phyloP scores from a whole-genome alignment of 2,888 invertebrate species.

The Yponomeuta malinellus region DNA sequence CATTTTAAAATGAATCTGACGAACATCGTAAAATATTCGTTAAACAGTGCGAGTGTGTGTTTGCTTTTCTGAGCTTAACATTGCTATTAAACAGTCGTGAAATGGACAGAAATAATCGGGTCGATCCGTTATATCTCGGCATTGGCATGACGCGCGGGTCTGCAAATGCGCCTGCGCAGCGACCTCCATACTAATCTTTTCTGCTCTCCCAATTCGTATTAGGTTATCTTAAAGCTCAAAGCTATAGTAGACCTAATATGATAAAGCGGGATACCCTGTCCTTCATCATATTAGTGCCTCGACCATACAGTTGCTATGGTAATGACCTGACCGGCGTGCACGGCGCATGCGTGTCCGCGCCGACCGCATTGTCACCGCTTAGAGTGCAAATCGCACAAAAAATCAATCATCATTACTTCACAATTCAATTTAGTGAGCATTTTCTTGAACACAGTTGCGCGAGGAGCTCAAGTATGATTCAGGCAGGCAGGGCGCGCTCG shows the following conservation, averaged over 20 bases:
- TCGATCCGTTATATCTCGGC: constrained; percentile 68
- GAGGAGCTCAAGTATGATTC: not conserved
- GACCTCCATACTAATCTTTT: not conserved
- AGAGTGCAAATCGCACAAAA: constrained; percentile 12
- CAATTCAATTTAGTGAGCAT: constrained; percentile 9
- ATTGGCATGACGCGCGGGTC: constrained; percentile 68
- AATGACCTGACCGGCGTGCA: constrained; percentile 2
- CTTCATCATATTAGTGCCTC: too few relatives aligned
- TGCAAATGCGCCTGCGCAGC: constrained; percentile 25
- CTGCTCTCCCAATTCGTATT: constrained; percentile 2
- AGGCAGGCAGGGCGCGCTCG: not conserved
- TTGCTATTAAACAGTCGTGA: constrained; percentile 76
- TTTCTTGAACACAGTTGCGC: not conserved
- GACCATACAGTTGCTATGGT: constrained; percentile 13
- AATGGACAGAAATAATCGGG: constrained; percentile 75
- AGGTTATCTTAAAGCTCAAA: constrained; percentile 3
- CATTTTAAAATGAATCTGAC: constrained; percentile 70
- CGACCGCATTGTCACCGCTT: constrained; percentile 3
- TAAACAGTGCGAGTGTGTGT: constrained; percentile 71
- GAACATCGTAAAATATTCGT: constrained; percentile 73
- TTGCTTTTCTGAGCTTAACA: constrained; percentile 73
- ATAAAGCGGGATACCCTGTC: not conserved
- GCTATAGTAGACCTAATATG: not conserved
- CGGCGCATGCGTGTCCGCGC: constrained; percentile 9
- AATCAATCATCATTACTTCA: constrained; percentile 12